phyloP scores from a whole-genome alignment of 2,888 invertebrate genomes.

The Meloe dianella region DNA sequence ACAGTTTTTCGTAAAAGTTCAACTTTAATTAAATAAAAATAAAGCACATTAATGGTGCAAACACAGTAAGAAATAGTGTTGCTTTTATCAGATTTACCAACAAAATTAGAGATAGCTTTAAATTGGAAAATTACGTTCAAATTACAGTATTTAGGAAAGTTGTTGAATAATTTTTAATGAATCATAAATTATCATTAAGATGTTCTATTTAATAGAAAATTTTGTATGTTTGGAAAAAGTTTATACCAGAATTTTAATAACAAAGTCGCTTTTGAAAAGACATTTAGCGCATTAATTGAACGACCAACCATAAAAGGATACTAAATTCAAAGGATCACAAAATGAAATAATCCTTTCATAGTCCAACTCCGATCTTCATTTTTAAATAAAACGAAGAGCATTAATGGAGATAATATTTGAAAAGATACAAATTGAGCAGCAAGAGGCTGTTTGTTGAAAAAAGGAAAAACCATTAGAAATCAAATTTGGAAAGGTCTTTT shows the following conservation, averaged over 20 bases:
- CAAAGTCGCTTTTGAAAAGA: constrained; percentile 14
- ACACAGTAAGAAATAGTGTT: background rate
- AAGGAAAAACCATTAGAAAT: background rate
- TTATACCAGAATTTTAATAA: constrained; percentile 10
- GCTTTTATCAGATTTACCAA: too few species aligned
- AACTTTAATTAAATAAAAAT: background rate
- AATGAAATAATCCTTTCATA: constrained; percentile 26
- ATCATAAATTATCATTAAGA: background rate
- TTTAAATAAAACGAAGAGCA: background rate
- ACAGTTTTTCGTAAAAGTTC: background rate
- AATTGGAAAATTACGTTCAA: background rate
- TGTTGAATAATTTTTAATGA: background rate
- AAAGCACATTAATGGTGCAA: background rate
- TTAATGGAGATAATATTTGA: background rate
- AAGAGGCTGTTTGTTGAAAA: background rate
- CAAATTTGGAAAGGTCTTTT: background rate
- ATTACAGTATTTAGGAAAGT: background rate
- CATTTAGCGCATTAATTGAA: constrained; percentile 24
- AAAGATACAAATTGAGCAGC: background rate
- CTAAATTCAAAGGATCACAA: constrained; percentile 23
- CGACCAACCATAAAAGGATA: constrained; percentile 15
- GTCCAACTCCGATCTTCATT: background rate
- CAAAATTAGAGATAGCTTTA: too few species aligned
- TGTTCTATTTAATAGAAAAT: too few species aligned
- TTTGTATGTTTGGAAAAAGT: background rate